These are phyloP conservation scores for Ramazzottius varieornatus DNA, from an alignment of 2,888 invertebrate genomes.

Conservation along the genomic window DNA sequence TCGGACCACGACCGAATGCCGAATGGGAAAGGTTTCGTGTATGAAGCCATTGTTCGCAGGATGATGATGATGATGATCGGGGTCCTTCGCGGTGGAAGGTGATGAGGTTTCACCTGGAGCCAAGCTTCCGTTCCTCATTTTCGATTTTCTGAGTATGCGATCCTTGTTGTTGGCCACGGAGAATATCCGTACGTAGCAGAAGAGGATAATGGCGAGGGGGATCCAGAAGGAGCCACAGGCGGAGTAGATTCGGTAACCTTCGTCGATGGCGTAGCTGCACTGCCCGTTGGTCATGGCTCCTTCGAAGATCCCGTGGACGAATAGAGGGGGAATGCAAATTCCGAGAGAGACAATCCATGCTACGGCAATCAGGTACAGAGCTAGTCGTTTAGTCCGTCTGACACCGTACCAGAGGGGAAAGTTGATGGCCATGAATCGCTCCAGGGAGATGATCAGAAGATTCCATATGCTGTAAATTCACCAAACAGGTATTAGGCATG, in stretches of 20 bases:
- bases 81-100: neutral
- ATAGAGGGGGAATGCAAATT: neutral
- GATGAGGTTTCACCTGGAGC: neutral
- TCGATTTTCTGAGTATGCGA: neutral
- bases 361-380: neutral
- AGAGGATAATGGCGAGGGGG: neutral
- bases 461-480: neutral
- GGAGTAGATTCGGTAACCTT: neutral
- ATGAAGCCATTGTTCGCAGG: neutral
- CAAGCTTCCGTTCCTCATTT: neutral
- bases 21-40: neutral
- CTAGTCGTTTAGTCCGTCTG: neutral
- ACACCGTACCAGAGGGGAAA: neutral
- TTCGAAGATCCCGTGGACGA: neutral
- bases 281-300: neutral
- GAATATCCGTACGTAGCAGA: neutral
- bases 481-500: too few species aligned
- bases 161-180: neutral
- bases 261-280: neutral
- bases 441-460: neutral
- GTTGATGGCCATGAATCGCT: neutral
- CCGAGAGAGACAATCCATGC: neutral
- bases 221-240: conserved; percentile 2
- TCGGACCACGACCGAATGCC: neutral
- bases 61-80: too few species aligned